Evolutionary conservation across 2,888 invertebrate species (phyloP).

Genomic region (Trissolcus brochymenae): DNA sequence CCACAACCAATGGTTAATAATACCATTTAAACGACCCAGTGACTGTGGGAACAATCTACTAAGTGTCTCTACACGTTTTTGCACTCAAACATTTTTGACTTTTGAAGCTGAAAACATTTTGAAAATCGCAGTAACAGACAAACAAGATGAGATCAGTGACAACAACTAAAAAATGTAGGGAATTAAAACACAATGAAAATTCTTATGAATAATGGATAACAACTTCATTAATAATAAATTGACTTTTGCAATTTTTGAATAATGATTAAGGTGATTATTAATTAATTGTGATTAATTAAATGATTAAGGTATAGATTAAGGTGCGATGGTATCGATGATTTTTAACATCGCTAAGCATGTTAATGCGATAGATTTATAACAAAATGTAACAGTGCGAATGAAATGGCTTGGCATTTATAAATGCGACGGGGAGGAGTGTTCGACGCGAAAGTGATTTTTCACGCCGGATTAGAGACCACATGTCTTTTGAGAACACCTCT

Average conservation of each 20-base stretch:
- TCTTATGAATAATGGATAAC: slow-evolving; percentile 27
- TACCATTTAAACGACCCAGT: slow-evolving; percentile 59
- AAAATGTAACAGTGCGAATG: slow-evolving; percentile 13
- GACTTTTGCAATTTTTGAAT: slow-evolving; percentile 37
- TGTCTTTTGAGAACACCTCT: slow-evolving; percentile 9
- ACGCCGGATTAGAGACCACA: slow-evolving; percentile 31
- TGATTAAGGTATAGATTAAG: too few relatives aligned
- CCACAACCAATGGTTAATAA: slow-evolving; percentile 70
- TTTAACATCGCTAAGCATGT: slow-evolving; percentile 33
- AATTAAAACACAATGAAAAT: slow-evolving; percentile 14
- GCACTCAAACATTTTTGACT: slow-evolving; percentile 2
- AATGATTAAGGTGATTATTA: slow-evolving; percentile 30
- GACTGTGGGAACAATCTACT: slow-evolving; percentile 32
- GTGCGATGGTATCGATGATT: slow-evolving; percentile 20
- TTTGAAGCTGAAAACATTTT: not conserved
- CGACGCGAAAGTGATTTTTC: slow-evolving; percentile 31
- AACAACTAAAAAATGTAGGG: not conserved
- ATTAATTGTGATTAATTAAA: too few relatives aligned
- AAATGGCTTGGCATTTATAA: slow-evolving; percentile 13
- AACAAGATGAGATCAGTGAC: not conserved
- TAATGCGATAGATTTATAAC: slow-evolving; percentile 22
- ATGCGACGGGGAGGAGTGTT: slow-evolving; percentile 3
- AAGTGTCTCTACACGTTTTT: slow-evolving; percentile 28
- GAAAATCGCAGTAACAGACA: not conserved
- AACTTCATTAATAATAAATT: slow-evolving; percentile 23